Conservation (phyloP, 1,140 invertebrate species). For the Macrocentrus cingulum region DNA sequence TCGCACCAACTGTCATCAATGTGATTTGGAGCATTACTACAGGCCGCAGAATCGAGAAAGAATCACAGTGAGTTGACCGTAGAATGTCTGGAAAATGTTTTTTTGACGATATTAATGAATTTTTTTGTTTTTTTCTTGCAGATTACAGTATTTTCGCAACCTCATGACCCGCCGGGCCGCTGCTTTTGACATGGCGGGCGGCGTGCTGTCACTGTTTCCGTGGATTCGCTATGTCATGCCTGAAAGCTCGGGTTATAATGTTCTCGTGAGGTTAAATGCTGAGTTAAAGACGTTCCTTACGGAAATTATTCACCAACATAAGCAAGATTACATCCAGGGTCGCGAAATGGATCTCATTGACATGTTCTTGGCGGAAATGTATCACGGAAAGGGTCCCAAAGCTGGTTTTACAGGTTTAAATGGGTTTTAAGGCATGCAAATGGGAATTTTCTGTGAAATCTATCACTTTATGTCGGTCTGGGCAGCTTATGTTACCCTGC, state of each 20-base stretch:
- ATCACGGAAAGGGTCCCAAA: conserved; percentile 48
- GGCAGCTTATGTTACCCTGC: too few species aligned
- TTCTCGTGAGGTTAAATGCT: conserved; percentile 66
- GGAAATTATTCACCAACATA: conserved; percentile 66
- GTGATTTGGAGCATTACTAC: conserved; percentile 73
- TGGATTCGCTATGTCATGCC: conserved; percentile 72
- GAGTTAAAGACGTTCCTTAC: conserved; percentile 63
- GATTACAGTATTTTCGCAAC: conserved; percentile 64
- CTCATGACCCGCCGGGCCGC: conserved; percentile 65
- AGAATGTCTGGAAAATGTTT: neutral
- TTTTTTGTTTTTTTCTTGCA: conserved; percentile 12
- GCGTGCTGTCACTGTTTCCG: conserved; percentile 67
- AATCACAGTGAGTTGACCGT: conserved; percentile 31
- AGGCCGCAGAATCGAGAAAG: conserved; percentile 61
- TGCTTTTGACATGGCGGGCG: conserved; percentile 72
- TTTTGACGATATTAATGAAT: neutral
- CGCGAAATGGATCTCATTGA: conserved; percentile 73
- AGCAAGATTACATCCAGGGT: conserved; percentile 54
- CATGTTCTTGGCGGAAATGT: conserved; percentile 73
- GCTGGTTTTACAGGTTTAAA: conserved; percentile 66
- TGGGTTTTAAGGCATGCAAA: too few species aligned
- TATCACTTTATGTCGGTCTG: too few species aligned
- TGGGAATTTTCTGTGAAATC: neutral
- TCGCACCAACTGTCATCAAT: conserved; percentile 70
- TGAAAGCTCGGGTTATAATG: conserved; percentile 66